Evolutionary conservation across 2,888 invertebrate genomes (phyloP).

Genomic region (Melipona bicolor): DNA sequence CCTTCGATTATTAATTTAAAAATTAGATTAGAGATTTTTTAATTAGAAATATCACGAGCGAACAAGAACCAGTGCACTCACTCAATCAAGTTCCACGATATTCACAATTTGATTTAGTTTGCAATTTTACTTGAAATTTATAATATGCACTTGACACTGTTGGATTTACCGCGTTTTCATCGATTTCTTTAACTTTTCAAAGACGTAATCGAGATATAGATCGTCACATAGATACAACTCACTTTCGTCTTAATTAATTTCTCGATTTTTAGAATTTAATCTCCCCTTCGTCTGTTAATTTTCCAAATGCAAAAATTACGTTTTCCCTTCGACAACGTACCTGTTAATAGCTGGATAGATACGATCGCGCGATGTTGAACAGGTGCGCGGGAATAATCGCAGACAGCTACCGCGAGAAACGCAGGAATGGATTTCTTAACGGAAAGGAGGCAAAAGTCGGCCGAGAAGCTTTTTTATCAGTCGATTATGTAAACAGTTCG

Average conservation of each 20-base stretch:
- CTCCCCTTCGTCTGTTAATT: too few species aligned
- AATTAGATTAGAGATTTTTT: too few species aligned
- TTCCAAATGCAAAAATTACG: too few species aligned
- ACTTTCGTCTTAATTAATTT: too few species aligned
- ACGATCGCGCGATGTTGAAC: background rate
- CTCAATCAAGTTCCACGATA: slow-evolving; percentile 44
- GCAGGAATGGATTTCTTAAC: slow-evolving; percentile 6
- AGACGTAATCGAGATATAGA: too few species aligned
- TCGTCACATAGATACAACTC: too few species aligned
- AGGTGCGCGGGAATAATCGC: slow-evolving; percentile 39
- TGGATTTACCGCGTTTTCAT: background rate
- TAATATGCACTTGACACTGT: slow-evolving; percentile 50
- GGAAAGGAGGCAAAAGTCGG: slow-evolving; percentile 42
- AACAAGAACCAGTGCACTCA: background rate
- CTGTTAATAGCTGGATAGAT: background rate
- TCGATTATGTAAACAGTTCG: slow-evolving; percentile 62
- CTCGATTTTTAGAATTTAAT: too few species aligned
- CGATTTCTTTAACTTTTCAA: too few species aligned
- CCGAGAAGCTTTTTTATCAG: slow-evolving; percentile 57
- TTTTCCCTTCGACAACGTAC: background rate
- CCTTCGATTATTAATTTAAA: too few species aligned
- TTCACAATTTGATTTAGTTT: background rate
- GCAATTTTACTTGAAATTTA: slow-evolving; percentile 32
- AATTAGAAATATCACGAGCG: background rate
- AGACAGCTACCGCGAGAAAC: background rate